A percentile compares a stretch with the other conserved stretches of the same genome.
Evolutionary conservation across 2,888 invertebrate genomes (phyloP).

Genomic region (Microchrysa polita): DNA sequence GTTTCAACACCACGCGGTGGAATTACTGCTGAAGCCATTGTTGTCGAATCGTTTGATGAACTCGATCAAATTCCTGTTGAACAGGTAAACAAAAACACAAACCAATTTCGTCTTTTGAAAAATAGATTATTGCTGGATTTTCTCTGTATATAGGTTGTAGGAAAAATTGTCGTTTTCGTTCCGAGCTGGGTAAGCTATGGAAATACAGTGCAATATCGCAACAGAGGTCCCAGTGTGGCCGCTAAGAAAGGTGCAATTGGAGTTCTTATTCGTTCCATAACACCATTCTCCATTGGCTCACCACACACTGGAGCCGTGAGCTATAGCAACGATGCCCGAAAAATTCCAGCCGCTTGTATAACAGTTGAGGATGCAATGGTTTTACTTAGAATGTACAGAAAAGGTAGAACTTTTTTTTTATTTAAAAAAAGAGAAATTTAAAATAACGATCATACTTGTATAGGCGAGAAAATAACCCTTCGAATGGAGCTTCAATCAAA

Average conservation of each 20-base stretch:
- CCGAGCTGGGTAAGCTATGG: conserved; percentile 74
- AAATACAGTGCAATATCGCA: conserved; percentile 73
- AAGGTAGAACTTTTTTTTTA: conserved; percentile 62
- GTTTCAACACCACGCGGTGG: conserved; percentile 77
- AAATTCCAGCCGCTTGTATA: conserved; percentile 80
- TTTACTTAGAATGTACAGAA: conserved; percentile 70
- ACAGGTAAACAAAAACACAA: no score
- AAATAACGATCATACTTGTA: no score
- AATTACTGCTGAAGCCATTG: conserved; percentile 77
- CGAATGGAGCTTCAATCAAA: conserved; percentile 74
- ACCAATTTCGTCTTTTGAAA: no score
- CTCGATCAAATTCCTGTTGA: conserved; percentile 66
- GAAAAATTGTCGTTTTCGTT: conserved; percentile 83
- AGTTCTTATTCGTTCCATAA: conserved; percentile 76
- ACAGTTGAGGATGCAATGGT: conserved; percentile 82
- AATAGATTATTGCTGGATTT: no score
- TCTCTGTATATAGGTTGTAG: conserved; percentile 68
- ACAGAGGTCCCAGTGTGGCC: conserved; percentile 73
- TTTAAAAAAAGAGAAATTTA: no score
- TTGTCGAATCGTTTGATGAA: conserved; percentile 75
- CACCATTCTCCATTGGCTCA: conserved; percentile 79
- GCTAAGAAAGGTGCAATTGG: conserved; percentile 80
- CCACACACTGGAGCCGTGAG: conserved; percentile 81
- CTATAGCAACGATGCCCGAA: conserved; percentile 68
- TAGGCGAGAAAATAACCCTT: conserved; percentile 66